phyloP scores from a whole-genome alignment of 2,888 invertebrate genomes.

The Parnassius apollo region DNA sequence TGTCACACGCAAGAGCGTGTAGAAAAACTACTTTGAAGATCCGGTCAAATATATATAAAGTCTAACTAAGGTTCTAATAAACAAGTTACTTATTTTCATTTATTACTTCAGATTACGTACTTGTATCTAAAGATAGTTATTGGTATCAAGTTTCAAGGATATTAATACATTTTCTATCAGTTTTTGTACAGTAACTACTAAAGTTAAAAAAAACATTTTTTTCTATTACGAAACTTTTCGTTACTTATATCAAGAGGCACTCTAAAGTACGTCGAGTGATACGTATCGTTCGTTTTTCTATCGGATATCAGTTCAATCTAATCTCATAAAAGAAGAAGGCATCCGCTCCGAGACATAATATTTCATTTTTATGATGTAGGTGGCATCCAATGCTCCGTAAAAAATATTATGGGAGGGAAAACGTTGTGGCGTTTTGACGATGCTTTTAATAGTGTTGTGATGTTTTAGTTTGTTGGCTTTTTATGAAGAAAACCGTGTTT shows the following conservation, averaged over 20 bases:
- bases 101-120: too few species aligned
- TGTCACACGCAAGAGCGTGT: too few species aligned
- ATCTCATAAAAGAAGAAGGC: slow-evolving; percentile 66
- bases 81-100: too few species aligned
- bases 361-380: slow-evolving; percentile 77
- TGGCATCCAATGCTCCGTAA: slow-evolving; percentile 63
- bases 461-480: slow-evolving; percentile 48
- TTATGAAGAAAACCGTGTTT: slow-evolving; percentile 33
- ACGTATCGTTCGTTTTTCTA: slow-evolving; percentile 50
- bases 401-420: slow-evolving; percentile 70
- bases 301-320: slow-evolving; percentile 68
- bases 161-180: slow-evolving; percentile 22
- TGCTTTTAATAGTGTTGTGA: slow-evolving; percentile 57
- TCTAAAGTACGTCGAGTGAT: slow-evolving; percentile 27
- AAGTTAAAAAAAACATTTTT: slow-evolving; percentile 26
- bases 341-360: slow-evolving; percentile 70
- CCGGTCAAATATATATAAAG: too few species aligned
- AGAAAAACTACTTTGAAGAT: too few species aligned
- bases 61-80: too few species aligned
- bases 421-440: slow-evolving; percentile 60
- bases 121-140: too few species aligned
- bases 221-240: slow-evolving; percentile 26
- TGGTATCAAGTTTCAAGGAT: slow-evolving; percentile 16
- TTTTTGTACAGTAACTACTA: slow-evolving; percentile 21
- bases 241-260: slow-evolving; percentile 24